A percentile compares a stretch with the other conserved stretches of the same genome.
phyloP scores from a whole-genome alignment of 2,888 invertebrate genomes.

The Uloborus plumipes region DNA sequence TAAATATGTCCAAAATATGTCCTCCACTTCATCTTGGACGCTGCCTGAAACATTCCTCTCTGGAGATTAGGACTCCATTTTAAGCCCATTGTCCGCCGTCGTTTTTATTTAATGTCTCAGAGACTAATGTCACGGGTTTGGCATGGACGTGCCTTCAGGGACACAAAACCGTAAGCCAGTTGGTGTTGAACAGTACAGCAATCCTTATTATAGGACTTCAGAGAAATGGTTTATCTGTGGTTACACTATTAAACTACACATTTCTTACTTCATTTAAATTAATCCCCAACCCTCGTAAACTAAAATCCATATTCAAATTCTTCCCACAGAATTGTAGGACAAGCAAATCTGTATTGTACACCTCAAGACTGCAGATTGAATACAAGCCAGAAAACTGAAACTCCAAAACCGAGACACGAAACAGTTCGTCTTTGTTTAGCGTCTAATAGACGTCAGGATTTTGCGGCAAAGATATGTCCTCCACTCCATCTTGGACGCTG shows the following conservation, averaged over 20 bases:
- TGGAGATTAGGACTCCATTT: conserved; percentile 14
- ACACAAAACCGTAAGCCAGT: conserved; percentile 22
- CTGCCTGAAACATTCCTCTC: conserved; percentile 1
- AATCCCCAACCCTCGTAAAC: too few species aligned
- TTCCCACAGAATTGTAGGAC: too few species aligned
- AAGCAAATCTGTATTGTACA: too few species aligned
- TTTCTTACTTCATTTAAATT: too few species aligned
- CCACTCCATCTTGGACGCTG: conserved; percentile 9
- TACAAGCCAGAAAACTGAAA: not conserved
- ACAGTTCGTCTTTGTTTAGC: conserved; percentile 43
- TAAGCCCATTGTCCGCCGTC: conserved; percentile 30
- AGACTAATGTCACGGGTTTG: conserved; percentile 21
- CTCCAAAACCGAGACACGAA: conserved; percentile 7
- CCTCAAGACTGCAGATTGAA: not conserved
- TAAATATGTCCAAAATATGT: conserved; percentile 19
- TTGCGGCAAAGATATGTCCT: conserved; percentile 17
- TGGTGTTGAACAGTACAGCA: conserved; percentile 1
- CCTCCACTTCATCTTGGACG: conserved; percentile 9
- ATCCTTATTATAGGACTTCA: too few species aligned
- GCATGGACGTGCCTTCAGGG: conserved; percentile 1
- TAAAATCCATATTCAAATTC: too few species aligned
- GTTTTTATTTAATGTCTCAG: conserved; percentile 25
- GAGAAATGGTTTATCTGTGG: too few species aligned
- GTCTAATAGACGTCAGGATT: conserved; percentile 46
- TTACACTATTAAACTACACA: too few species aligned